These are phyloP conservation scores for Xiphias gladius DNA, from an alignment of 2,113 vertebrate genomes.

Conservation along the genomic window DNA sequence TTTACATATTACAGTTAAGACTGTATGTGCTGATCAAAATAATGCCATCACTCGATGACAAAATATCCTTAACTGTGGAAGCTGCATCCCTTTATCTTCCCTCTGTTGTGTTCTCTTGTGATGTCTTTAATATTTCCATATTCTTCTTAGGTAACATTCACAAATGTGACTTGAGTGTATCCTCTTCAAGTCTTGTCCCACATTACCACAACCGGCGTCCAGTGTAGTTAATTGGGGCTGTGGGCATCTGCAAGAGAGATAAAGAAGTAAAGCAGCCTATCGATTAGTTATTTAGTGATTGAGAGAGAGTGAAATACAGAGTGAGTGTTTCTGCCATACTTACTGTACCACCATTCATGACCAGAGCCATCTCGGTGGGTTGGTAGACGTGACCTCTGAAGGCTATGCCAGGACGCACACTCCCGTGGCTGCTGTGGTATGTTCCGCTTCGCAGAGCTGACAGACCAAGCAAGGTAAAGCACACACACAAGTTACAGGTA, in stretches of 20 bases:
- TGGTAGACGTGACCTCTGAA: conserved; percentile 99
- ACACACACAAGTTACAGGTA: conserved; percentile 17
- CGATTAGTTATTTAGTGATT: not conserved
- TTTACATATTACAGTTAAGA: conserved; percentile 32
- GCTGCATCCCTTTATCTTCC: conserved; percentile 3
- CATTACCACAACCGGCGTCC: conserved; percentile 96
- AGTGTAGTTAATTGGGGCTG: conserved; percentile 96
- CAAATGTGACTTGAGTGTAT: conserved; percentile 12
- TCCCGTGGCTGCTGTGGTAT: conserved; percentile 90
- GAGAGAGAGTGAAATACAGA: not conserved
- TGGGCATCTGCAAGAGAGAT: conserved; percentile 91
- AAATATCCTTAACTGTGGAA: conserved; percentile 9
- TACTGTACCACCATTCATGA: conserved; percentile 97
- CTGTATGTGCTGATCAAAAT: conserved; percentile 14
- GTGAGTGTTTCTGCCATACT: conserved; percentile 71
- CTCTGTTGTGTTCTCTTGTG: conserved; percentile 19
- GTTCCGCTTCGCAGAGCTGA: conserved; percentile 90
- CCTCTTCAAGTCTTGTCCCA: conserved; percentile 17
- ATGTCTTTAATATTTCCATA: conserved; percentile 17
- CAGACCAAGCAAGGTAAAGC: not conserved
- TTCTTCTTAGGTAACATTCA: conserved; percentile 28
- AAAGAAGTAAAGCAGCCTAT: not conserved
- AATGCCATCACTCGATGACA: not conserved
- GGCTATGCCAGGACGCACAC: conserved; percentile 88
- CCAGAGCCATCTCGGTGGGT: conserved; percentile 98